Conservation (phyloP, 2,797 vertebrate genomes). For the Notamacropus eugenii region DNA sequence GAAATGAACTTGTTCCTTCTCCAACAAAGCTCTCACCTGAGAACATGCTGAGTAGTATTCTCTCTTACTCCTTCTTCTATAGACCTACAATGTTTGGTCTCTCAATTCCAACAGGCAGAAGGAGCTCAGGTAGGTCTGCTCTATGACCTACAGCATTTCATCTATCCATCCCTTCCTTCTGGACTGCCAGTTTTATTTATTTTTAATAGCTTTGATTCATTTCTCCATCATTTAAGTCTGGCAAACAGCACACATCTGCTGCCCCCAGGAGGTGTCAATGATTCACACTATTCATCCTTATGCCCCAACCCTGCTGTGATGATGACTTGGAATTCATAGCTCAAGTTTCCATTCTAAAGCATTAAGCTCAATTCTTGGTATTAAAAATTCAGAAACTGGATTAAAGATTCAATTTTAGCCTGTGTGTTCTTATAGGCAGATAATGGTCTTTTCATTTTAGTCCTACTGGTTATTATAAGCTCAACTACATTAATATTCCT, state of each 20-base stretch:
- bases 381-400: conserved; percentile 67
- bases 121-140: background rate
- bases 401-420: conserved; percentile 68
- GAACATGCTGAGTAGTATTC: background rate
- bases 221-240: conserved; percentile 68
- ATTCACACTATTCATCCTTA: conserved; percentile 66
- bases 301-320: conserved; percentile 28
- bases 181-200: conserved; percentile 32
- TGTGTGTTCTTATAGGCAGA: conserved; percentile 37
- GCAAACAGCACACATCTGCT: conserved; percentile 72
- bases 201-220: conserved; percentile 66
- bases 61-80: background rate
- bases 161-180: background rate
- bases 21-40: background rate
- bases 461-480: conserved; percentile 47
- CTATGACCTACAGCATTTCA: background rate
- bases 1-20: fast-evolving
- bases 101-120: background rate
- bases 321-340: conserved; percentile 13
- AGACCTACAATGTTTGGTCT: background rate
- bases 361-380: conserved; percentile 45
- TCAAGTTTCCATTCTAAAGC: conserved; percentile 69
- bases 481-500: conserved; percentile 49
- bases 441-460: conserved; percentile 73
- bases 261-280: conserved; percentile 72